A percentile compares a stretch with the other conserved stretches of the same genome.
These are phyloP conservation scores for Chrysolina haemoptera DNA, from an alignment of 2,888 invertebrate species.

Conservation along the genomic window DNA sequence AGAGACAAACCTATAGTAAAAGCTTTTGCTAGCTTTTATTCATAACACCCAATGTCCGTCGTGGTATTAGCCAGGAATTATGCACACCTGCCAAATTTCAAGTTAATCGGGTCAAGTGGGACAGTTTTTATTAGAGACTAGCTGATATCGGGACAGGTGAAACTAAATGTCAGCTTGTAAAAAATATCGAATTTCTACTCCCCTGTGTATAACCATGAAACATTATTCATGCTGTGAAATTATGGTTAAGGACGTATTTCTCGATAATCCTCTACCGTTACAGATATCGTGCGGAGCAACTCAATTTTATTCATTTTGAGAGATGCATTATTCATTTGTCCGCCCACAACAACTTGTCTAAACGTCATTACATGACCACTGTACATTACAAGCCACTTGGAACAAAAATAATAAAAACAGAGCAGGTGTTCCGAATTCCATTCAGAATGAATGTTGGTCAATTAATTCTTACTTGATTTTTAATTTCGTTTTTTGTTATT, in stretches of 20 bases:
- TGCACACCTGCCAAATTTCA: too few species aligned
- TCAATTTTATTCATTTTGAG: slow-evolving; percentile 51
- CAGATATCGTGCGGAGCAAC: slow-evolving; percentile 32
- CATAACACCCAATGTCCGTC: too few species aligned
- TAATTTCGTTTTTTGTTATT: slow-evolving; percentile 29
- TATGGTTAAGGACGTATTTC: slow-evolving; percentile 5
- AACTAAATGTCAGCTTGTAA: too few species aligned
- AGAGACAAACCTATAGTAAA: too few species aligned
- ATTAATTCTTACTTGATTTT: slow-evolving; percentile 40
- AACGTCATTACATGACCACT: slow-evolving; percentile 45
- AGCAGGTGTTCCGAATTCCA: slow-evolving; percentile 35
- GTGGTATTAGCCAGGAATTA: too few species aligned
- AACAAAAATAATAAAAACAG: slow-evolving; percentile 32
- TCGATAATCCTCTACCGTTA: slow-evolving; percentile 7
- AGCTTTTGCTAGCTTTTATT: too few species aligned
- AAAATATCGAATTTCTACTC: too few species aligned
- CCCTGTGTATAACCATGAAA: too few species aligned
- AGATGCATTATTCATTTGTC: slow-evolving; percentile 54
- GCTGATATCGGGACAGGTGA: too few species aligned
- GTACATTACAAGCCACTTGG: slow-evolving; percentile 31
- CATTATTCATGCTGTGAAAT: not conserved
- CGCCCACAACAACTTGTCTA: slow-evolving; percentile 43
- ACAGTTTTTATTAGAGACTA: too few species aligned
- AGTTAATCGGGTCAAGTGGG: too few species aligned
- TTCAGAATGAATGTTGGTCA: not conserved